Base-by-base conservation (phyloP, 2,888 invertebrate genomes). In the Suillia variegata region DNA sequence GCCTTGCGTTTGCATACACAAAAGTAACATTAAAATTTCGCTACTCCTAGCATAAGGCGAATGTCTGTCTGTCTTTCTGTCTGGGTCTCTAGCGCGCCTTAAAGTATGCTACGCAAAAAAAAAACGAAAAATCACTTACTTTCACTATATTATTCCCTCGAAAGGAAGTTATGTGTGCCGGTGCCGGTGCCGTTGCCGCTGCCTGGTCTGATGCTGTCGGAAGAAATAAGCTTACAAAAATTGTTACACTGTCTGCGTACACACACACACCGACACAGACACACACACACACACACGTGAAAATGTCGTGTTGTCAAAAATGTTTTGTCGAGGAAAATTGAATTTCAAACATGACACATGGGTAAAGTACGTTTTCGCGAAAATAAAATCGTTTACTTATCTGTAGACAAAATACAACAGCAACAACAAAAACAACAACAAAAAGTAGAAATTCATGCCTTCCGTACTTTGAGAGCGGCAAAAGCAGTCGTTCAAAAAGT, bases 381-480 rank as follows among this genome's bases (percentile, higher is more conserved):
- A n/a, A n/a, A n/a, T n/a, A 26, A 26, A 26, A 10, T 26, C 5
- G 6, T 26, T 26, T 26, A 26, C 26, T 26, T 26, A 5, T 26
- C 26, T n/a, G n/a, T n/a, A n/a, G 26, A 26, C 5, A 26, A 26
- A 26, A 6, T 26, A 58, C 17, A 33, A 33, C 31, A 52, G 62
- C 69, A 70, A 65, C 59, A 63, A 62, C 64, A 71, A 73, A 26
- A 26, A 26, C 26, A 26, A 26, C 5, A 5, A 10, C 5, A n/a
- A 38, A 38, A 13, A 38, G 38, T 38, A 38, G 38, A 8, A 38
- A 38, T 26, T 26, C 10, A 26, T n/a, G n/a, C n/a, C n/a, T n/a
- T n/a, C n/a, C n/a, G n/a, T n/a, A n/a, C n/a, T n/a, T n/a, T n/a
- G n/a, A n/a, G n/a, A n/a, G n/a, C 6, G 6, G 31, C 31, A 31